Percentiles rank a stretch among this genome's conserved stretches.
Conservation (phyloP, 2,888 invertebrate species). For the Drosophila siamana region DNA sequence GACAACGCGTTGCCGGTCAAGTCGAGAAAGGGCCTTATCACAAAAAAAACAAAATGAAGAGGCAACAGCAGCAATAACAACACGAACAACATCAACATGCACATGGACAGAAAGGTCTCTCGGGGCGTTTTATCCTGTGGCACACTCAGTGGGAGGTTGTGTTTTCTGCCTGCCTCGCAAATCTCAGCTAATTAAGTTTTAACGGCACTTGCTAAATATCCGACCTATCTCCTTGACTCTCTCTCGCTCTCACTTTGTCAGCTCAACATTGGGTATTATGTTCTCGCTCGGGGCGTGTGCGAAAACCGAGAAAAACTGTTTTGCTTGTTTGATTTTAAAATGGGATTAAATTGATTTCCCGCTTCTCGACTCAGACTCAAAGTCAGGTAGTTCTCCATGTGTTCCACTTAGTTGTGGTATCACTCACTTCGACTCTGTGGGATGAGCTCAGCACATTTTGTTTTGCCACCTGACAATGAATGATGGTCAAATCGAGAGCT, state of each 20-base stretch:
- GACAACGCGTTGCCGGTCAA: constrained; percentile 46
- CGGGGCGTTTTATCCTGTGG: constrained; percentile 65
- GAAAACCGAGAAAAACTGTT: constrained; percentile 43
- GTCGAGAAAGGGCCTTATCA: constrained; percentile 34
- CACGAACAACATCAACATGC: not conserved
- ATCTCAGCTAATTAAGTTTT: constrained; percentile 77
- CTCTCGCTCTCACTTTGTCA: constrained; percentile 4
- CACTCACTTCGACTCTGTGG: constrained; percentile 10
- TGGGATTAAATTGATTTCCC: constrained; percentile 78
- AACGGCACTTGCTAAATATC: constrained; percentile 77
- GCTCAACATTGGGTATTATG: constrained; percentile 30
- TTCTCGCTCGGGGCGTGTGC: constrained; percentile 64
- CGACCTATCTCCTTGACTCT: constrained; percentile 17
- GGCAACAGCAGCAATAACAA: not conserved
- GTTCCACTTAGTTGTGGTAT: not conserved
- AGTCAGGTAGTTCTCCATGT: constrained; percentile 40
- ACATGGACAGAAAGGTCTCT: constrained; percentile 45
- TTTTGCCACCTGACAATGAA: constrained; percentile 54
- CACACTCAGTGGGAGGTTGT: constrained; percentile 70
- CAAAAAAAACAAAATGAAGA: constrained; percentile 18
- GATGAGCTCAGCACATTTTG: constrained; percentile 71
- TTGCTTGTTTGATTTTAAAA: constrained; percentile 65
- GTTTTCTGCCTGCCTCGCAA: constrained; percentile 49
- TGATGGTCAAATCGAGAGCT: constrained; percentile 24
- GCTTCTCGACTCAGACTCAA: constrained; percentile 61